Base-by-base conservation (phyloP, 2,888 invertebrate species). In the Metallyticus violacea region DNA sequence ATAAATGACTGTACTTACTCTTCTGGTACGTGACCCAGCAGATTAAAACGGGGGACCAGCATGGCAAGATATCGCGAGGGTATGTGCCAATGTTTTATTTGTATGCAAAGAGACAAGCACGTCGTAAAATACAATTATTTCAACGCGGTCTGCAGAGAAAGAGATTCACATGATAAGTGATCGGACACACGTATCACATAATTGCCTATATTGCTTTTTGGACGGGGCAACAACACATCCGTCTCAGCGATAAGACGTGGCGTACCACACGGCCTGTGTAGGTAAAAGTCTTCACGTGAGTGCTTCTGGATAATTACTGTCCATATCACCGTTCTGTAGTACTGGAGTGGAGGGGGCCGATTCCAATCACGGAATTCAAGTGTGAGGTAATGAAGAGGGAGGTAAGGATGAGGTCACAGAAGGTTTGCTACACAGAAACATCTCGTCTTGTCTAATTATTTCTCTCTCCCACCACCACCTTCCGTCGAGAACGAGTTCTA, bases 111-210 rank as follows among this genome's bases (percentile, higher is more conserved):
- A 27, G 83, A 83, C 83, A 77, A 77, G 83, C 77, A 83, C 83
- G 25, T 83, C 77, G 29, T 77, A 77, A 83, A 85, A 85, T 79
- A 81, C 76, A 85, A 85, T 85, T 81, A 85, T 85, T 85, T 85
- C 80, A 81, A 79, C 85, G 76, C 76, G 81, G 76, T 28, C 6
- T 15, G 15, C 40, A 62, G 40, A 62, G 40, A 62, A 62, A 62
- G 40, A 25, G 80, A 80, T 62, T 81, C 25, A 26, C 2, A 25
- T 26, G 80, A 81, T 81, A 81, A 40, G 27, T 85, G 76, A 62
- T 85, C 79, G n/a, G 85, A 79, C 85, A 79, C 79, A 79, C 30
- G 40, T 79, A 79, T 85, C 9, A 78, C 77, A 79, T 85, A 85
- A 77, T 83, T 83, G 83, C 77, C 77, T 83, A 25, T 81, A n/a